Evolutionary conservation across 2,888 invertebrate species (phyloP).

Genomic region (Euspilapteryx auroguttella): DNA sequence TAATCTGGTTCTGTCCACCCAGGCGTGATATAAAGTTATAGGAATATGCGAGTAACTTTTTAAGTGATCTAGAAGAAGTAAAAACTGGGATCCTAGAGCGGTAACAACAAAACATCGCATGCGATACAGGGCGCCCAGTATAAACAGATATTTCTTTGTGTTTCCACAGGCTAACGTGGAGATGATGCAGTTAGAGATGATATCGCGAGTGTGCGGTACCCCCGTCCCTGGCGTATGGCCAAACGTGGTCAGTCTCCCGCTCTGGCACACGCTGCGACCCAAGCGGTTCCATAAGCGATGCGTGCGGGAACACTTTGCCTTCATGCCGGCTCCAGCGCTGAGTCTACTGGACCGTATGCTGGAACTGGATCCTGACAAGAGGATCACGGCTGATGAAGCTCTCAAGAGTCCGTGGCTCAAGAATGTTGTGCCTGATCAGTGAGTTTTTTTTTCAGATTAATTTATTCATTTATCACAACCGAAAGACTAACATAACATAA

Average conservation of each 20-base stretch:
- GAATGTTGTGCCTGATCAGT: conserved; percentile 89
- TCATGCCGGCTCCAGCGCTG: conserved; percentile 85
- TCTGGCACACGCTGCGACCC: conserved; percentile 89
- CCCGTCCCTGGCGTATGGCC: conserved; percentile 98
- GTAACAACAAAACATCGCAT: too few relatives aligned
- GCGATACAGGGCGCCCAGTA: too few relatives aligned
- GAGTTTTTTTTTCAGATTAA: too few relatives aligned
- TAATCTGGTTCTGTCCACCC: too few relatives aligned
- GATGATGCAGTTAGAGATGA: conserved; percentile 91
- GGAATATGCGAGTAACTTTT: too few relatives aligned
- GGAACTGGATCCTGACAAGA: conserved; percentile 89
- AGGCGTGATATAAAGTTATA: too few relatives aligned
- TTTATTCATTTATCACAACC: too few relatives aligned
- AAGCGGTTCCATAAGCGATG: conserved; percentile 88
- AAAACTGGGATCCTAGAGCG: too few relatives aligned
- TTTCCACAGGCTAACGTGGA: conserved; percentile 84
- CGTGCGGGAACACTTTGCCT: conserved; percentile 90
- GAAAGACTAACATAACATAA: too few relatives aligned
- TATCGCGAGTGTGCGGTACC: conserved; percentile 92
- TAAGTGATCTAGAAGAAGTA: too few relatives aligned
- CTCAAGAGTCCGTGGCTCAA: conserved; percentile 90
- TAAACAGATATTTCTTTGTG: too few relatives aligned
- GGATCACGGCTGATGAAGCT: conserved; percentile 94
- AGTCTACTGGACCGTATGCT: conserved; percentile 95
- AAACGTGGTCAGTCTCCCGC: conserved; percentile 87